Evolutionary conservation across 2,888 invertebrate species (phyloP), one percentile per base, ranked within the genome.

Genomic region (Calameuta idolon): DNA sequence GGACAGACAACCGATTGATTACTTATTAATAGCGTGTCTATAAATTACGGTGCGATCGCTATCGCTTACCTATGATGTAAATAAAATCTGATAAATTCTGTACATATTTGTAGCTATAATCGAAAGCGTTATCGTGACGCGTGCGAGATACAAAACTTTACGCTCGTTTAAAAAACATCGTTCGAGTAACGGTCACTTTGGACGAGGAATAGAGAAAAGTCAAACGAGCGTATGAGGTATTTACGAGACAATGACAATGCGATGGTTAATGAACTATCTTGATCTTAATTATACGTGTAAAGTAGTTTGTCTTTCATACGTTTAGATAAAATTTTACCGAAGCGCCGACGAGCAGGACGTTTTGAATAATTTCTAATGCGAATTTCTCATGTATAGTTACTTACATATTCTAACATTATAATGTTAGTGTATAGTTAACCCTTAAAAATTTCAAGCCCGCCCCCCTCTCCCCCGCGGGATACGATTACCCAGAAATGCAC

Each of bases 91-190:
- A 55, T 71, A 71, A 71, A 31, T 71, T 33, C 12, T 34, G 34
- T 71, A 71, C 71, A 34, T 34, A 31, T 3, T 12, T 71, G 31
- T 71, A 71, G 31, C 31, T 71, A 71, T 33, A 71, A 33, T 15
- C 4, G 71, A 71, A 71, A 31, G 34, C 71, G 71, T 71, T 71
- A 71, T 71, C 23, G 71, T 23, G 71, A 31, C 71, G 71, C 12
- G 31, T 33, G 33, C 31, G 71, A 34, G 12, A 71, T 31, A 71
- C 71, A 9, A 33, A 12, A n/a, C 15, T 71, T 33, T 31, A 71
- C 71, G 71, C 11, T 71, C 71, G 34, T 71, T 34, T 15, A 1
- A 34, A 3, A 1, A 34, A 3, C 34, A 33, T 31, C 69, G 5
- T 33, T 11, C 71, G 34, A 71, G 33, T 11, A 23, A 34, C 30